These are phyloP conservation scores for Leptinotarsa juncta DNA, from an alignment of 2,888 invertebrate genomes.

Conservation along the genomic window DNA sequence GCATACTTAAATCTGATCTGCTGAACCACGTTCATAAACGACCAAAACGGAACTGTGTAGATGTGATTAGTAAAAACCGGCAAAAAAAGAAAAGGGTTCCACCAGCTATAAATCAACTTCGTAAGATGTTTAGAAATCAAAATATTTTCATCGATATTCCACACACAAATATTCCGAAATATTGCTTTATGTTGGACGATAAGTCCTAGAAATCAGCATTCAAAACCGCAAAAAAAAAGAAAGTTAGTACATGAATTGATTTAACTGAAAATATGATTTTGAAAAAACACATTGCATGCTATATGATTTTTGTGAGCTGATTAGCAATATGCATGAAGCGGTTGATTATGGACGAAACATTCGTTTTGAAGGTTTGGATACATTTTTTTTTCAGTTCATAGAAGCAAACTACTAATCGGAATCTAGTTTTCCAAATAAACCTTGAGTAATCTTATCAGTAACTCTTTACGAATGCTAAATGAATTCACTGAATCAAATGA, in stretches of 20 bases:
- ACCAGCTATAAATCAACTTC: slow-evolving; percentile 29
- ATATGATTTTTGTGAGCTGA: slow-evolving; percentile 15
- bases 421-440: too few relatives aligned
- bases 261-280: slow-evolving; percentile 11
- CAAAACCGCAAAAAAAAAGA: too few relatives aligned
- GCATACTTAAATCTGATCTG: slow-evolving; percentile 28
- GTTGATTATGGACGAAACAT: slow-evolving; percentile 4
- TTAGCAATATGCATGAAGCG: slow-evolving; percentile 12
- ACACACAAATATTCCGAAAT: slow-evolving; percentile 1
- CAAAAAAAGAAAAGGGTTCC: slow-evolving; percentile 38
- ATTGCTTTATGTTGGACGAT: background rate
- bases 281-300: slow-evolving; percentile 7
- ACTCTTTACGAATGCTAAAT: background rate
- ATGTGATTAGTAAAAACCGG: slow-evolving; percentile 50
- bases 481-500: background rate
- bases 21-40: slow-evolving; percentile 34
- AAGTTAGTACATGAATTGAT: background rate
- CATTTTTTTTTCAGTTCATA: background rate
- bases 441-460: background rate
- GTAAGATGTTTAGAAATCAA: background rate
- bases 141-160: background rate
- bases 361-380: slow-evolving; percentile 7
- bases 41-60: slow-evolving; percentile 37
- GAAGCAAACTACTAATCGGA: too few relatives aligned
- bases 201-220: too few relatives aligned